Evolutionary conservation across 2,888 invertebrate species (phyloP).

Genomic region (Abscondita cerata): DNA sequence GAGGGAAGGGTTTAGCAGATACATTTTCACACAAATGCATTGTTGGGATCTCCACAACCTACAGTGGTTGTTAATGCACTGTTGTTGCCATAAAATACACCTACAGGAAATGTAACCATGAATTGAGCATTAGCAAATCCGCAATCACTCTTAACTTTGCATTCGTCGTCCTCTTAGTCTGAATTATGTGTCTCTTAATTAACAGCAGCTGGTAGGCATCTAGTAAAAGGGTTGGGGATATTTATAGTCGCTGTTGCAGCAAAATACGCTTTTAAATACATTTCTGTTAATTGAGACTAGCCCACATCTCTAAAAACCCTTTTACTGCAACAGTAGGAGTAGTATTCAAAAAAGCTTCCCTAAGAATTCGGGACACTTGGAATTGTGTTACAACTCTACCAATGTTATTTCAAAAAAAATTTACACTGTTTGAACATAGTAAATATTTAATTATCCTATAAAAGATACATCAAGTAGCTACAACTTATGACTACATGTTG

Average conservation of each 20-base stretch:
- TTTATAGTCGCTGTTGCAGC: background rate
- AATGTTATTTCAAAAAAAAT: slow-evolving; percentile 38
- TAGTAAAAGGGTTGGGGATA: background rate
- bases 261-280: background rate
- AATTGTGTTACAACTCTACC: slow-evolving; percentile 41
- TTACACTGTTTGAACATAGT: slow-evolving; percentile 37
- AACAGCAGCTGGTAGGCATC: background rate
- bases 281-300: too few species aligned
- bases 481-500: slow-evolving; percentile 45
- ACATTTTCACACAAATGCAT: background rate
- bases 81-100: slow-evolving; percentile 2
- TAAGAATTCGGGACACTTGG: slow-evolving; percentile 38
- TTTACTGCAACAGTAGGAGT: too few species aligned
- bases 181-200: background rate
- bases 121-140: background rate
- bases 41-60: background rate
- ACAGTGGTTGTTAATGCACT: background rate
- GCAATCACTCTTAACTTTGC: background rate
- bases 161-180: background rate
- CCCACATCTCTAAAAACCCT: background rate
- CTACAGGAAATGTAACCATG: background rate
- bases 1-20: too few species aligned
- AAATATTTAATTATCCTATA: slow-evolving; percentile 42
- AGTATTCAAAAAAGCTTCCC: slow-evolving; percentile 38
- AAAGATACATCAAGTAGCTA: too few species aligned